phyloP scores from a whole-genome alignment of 2,113 vertebrate genomes.

The Saccopteryx bilineata region DNA sequence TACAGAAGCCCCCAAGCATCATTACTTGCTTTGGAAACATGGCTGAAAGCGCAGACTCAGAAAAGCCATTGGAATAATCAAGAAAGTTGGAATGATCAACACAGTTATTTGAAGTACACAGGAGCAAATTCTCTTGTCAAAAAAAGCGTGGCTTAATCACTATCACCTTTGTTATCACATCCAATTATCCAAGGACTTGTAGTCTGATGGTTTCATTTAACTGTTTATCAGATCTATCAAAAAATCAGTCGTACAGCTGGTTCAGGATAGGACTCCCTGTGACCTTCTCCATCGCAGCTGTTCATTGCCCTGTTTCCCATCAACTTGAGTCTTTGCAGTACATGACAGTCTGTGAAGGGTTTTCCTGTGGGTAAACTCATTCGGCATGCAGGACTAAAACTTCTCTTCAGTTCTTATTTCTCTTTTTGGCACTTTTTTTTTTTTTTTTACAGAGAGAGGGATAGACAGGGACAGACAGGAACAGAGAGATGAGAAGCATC shows the following conservation, averaged over 20 bases:
- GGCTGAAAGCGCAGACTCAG: background rate
- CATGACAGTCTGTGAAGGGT: background rate
- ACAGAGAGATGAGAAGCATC: no score
- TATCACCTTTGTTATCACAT: background rate
- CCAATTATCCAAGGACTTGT: background rate
- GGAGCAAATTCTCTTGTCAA: conserved; percentile 29
- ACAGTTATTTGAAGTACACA: background rate
- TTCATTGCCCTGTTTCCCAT: conserved; percentile 1
- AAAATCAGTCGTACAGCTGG: background rate
- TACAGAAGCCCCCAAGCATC: background rate
- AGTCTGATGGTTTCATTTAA: background rate
- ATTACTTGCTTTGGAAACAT: background rate
- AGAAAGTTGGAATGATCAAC: background rate
- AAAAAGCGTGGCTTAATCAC: background rate
- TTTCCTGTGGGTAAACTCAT: background rate
- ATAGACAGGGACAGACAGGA: no score
- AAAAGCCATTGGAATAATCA: conserved; percentile 10
- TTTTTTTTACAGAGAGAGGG: no score
- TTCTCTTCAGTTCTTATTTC: background rate
- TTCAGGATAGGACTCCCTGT: background rate
- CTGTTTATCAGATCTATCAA: conserved; percentile 19
- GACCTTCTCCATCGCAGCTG: background rate
- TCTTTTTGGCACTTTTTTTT: background rate
- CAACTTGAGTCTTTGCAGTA: background rate
- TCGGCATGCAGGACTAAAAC: background rate